Evolutionary conservation across 2,113 vertebrate species (phyloP).

Genomic region (Crotalus tigris): DNA sequence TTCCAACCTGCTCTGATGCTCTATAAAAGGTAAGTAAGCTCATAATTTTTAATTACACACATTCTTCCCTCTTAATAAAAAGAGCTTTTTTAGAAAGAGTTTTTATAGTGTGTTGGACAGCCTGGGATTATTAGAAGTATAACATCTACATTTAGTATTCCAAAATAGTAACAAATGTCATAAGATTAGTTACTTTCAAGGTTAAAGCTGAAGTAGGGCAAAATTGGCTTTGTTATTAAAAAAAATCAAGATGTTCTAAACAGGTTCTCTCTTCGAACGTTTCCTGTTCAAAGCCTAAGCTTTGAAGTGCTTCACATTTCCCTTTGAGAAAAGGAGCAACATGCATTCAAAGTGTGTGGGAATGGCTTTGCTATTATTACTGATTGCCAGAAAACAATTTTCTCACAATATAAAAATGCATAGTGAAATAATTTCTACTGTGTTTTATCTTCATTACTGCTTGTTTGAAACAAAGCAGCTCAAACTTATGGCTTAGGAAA

Average conservation of each 20-base stretch:
- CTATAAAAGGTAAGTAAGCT: conserved; percentile 7
- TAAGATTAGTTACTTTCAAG: background rate
- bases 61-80: conserved; percentile 26
- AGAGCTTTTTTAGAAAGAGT: background rate
- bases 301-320: background rate
- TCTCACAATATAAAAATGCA: background rate
- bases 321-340: background rate
- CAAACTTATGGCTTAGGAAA: background rate
- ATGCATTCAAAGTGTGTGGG: background rate
- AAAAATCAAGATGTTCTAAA: conserved; percentile 3
- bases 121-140: background rate
- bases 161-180: background rate
- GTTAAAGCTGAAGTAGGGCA: conserved; percentile 12
- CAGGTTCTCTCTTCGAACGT: background rate
- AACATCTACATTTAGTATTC: background rate
- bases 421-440: background rate
- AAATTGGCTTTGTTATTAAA: background rate
- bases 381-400: background rate
- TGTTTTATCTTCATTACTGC: background rate
- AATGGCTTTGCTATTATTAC: background rate
- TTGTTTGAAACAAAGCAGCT: background rate
- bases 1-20: conserved; percentile 8
- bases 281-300: background rate
- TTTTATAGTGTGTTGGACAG: background rate
- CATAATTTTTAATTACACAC: background rate